Percentiles rank a stretch among this genome's conserved stretches.
Evolutionary conservation across 2,797 vertebrate species (phyloP).

Genomic region (Falco cherrug): DNA sequence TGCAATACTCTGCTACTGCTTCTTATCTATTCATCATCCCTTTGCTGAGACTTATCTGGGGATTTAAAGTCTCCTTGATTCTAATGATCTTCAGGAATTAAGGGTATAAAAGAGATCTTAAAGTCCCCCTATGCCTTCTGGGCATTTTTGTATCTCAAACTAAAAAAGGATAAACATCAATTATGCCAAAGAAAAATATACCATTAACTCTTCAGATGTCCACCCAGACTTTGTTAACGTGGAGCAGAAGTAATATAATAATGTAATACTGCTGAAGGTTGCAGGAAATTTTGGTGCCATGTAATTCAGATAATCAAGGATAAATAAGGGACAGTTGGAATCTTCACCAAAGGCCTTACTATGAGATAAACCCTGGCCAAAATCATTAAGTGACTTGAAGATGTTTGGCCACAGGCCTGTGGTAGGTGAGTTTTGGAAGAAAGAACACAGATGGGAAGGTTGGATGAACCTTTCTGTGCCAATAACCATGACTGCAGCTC

Average conservation of each 20-base stretch:
- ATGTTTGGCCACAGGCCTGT: rapidly evolving
- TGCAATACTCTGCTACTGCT: background rate
- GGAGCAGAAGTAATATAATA: background rate
- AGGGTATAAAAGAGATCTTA: slow-evolving; percentile 48
- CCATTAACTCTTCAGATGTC: slow-evolving; percentile 8
- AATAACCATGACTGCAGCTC: background rate
- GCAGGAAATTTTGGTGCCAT: background rate
- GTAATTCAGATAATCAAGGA: background rate
- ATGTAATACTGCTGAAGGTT: background rate
- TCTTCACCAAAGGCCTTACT: background rate
- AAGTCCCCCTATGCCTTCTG: slow-evolving; percentile 16
- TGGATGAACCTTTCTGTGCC: background rate
- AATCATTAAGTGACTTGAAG: background rate
- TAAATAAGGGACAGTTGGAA: background rate
- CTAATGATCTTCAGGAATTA: slow-evolving; percentile 65
- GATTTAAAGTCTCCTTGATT: slow-evolving; percentile 60
- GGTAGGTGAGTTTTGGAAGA: background rate
- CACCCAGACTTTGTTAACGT: background rate
- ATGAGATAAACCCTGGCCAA: background rate
- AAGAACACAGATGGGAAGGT: background rate
- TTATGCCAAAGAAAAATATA: background rate
- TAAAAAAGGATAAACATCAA: slow-evolving; percentile 30
- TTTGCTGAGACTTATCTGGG: slow-evolving; percentile 48
- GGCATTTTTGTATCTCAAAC: background rate
- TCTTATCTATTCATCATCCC: slow-evolving; percentile 45